phyloP scores from a whole-genome alignment of 2,113 vertebrate species.

The Electrona antarctica region DNA sequence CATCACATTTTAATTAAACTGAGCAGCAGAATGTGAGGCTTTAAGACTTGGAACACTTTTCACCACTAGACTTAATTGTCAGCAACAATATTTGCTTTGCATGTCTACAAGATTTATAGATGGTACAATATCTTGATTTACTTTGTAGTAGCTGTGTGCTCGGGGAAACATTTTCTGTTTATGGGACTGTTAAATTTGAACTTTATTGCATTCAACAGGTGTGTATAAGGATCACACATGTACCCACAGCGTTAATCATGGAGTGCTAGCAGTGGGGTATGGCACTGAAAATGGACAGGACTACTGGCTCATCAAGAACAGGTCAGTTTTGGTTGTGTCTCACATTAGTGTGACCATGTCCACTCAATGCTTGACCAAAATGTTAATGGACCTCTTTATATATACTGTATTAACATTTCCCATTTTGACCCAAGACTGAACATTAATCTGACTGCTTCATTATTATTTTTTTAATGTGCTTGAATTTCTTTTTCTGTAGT shows the following conservation, averaged over 20 bases:
- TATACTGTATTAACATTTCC: not conserved
- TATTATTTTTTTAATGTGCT: not conserved
- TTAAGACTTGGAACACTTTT: too few relatives aligned
- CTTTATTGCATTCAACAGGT: slow-evolving; percentile 63
- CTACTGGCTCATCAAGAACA: slow-evolving; percentile 91
- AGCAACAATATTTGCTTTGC: not conserved
- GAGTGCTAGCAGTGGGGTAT: slow-evolving; percentile 80
- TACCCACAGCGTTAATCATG: slow-evolving; percentile 79
- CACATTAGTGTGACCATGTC: not conserved
- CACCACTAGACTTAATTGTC: not conserved
- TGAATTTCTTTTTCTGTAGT: slow-evolving; percentile 36
- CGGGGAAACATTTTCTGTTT: too few relatives aligned
- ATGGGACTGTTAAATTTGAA: too few relatives aligned
- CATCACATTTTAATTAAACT: too few relatives aligned
- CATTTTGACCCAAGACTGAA: not conserved
- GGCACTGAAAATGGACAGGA: slow-evolving; percentile 77
- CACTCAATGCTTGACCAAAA: too few relatives aligned
- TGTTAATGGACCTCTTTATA: not conserved
- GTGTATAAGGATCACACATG: slow-evolving; percentile 83
- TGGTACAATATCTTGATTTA: too few relatives aligned
- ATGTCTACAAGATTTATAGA: not conserved
- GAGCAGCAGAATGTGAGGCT: too few relatives aligned
- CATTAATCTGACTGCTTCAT: not conserved
- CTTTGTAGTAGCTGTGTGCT: too few relatives aligned
- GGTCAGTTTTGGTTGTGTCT: slow-evolving; percentile 60